Percentiles rank a stretch among this genome's conserved stretches.
phyloP scores from a whole-genome alignment of 2,113 vertebrate genomes.

The Eptesicus fuscus region DNA sequence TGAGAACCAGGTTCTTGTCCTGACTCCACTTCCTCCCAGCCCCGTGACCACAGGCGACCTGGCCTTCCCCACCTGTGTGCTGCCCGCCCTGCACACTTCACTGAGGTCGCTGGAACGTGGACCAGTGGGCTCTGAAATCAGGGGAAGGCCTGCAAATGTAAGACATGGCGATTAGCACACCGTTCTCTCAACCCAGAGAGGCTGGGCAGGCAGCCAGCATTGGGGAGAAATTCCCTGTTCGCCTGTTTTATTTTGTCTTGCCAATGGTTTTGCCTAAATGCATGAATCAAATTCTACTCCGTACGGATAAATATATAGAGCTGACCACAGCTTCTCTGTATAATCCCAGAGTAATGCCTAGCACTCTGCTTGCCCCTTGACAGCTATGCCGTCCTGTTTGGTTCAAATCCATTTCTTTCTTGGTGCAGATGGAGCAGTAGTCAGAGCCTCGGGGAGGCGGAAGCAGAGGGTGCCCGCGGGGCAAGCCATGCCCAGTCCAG shows the following conservation, averaged over 20 bases:
- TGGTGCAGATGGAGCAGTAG: fast-evolving
- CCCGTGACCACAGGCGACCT: fast-evolving
- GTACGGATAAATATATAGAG: background rate
- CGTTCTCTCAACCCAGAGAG: background rate
- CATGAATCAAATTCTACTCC: background rate
- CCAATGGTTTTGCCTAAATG: background rate
- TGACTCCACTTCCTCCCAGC: background rate
- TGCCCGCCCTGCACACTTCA: fast-evolving
- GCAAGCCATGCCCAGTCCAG: background rate
- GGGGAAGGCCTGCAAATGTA: fast-evolving
- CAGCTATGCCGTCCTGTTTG: background rate
- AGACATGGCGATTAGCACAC: fast-evolving
- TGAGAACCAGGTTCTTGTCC: background rate
- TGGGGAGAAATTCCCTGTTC: background rate
- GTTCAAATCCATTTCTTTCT: background rate
- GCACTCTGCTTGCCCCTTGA: background rate
- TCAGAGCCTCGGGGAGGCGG: background rate
- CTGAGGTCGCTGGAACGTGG: fast-evolving
- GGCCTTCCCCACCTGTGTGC: background rate
- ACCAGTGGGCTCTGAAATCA: background rate
- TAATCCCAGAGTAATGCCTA: background rate
- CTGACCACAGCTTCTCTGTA: background rate
- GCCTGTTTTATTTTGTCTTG: background rate
- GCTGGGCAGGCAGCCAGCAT: fast-evolving
- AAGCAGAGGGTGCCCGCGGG: background rate